These are phyloP conservation scores for Corythaeola cristata DNA, from an alignment of 2,113 vertebrate species.

Conservation along the genomic window DNA sequence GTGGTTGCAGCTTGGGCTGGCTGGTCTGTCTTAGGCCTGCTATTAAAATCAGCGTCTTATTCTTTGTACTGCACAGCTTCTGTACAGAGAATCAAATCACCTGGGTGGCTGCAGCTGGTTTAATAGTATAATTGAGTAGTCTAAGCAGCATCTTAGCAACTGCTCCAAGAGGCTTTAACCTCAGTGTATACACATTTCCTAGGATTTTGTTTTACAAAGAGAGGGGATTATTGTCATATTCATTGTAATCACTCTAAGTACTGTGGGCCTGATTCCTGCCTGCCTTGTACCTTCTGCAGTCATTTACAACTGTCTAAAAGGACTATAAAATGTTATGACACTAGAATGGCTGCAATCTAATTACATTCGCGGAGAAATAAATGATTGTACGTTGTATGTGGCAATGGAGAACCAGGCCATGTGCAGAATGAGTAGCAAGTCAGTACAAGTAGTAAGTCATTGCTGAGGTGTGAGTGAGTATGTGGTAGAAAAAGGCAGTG, in stretches of 20 bases:
- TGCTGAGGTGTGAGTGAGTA: background rate
- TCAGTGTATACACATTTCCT: background rate
- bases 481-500: background rate
- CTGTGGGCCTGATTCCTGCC: background rate
- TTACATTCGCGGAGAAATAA: background rate
- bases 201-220: slow-evolving; percentile 63
- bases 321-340: background rate
- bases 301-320: background rate
- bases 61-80: background rate
- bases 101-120: background rate
- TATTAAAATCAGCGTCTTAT: background rate
- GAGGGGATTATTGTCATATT: slow-evolving; percentile 47
- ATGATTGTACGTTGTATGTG: background rate
- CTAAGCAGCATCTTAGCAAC: slow-evolving; percentile 21
- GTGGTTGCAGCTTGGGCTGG: background rate
- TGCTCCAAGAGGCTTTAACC: slow-evolving; percentile 54
- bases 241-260: slow-evolving; percentile 38
- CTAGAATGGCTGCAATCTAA: background rate
- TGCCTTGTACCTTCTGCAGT: background rate
- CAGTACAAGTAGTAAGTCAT: background rate
- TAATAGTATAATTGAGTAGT: slow-evolving; percentile 39
- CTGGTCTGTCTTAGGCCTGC: background rate
- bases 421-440: background rate
- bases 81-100: background rate
- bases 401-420: background rate